phyloP scores from a whole-genome alignment of 2,888 invertebrate genomes.

The Keiferia lycopersicella region DNA sequence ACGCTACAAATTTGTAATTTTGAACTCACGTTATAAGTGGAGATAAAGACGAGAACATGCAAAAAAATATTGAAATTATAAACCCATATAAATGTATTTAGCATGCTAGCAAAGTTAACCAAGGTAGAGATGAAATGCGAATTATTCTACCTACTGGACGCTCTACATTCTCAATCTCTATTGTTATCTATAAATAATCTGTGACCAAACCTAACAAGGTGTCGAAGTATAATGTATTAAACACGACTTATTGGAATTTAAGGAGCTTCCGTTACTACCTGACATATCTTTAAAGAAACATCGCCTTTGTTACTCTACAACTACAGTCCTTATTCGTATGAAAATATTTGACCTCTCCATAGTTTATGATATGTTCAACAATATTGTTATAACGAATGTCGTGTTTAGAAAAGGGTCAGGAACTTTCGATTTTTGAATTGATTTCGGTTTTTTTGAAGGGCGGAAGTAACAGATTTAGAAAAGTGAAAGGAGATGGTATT shows the following conservation, averaged over 20 bases:
- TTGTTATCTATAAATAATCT: conserved; percentile 30
- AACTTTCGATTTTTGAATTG: conserved; percentile 42
- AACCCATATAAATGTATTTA: no score
- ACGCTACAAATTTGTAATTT: no score
- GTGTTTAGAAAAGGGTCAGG: conserved; percentile 28
- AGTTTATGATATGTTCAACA: conserved; percentile 29
- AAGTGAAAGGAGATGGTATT: conserved; percentile 23
- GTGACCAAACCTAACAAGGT: conserved; percentile 56
- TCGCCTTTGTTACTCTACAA: neutral
- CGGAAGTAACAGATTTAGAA: conserved; percentile 24
- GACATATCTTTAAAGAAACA: conserved; percentile 27
- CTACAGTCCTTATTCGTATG: neutral
- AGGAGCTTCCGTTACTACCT: conserved; percentile 53
- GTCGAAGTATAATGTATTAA: conserved; percentile 68
- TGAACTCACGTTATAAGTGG: no score
- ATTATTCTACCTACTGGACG: neutral
- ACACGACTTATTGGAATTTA: conserved; percentile 63
- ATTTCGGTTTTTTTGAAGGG: conserved; percentile 32
- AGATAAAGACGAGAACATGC: no score
- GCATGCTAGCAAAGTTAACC: neutral
- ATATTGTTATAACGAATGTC: conserved; percentile 46
- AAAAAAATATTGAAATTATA: no score
- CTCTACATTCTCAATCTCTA: neutral
- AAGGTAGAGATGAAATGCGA: neutral
- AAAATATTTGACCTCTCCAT: conserved; percentile 14